Base-by-base conservation (phyloP, 2,797 vertebrate genomes). In the Gila robusta region DNA sequence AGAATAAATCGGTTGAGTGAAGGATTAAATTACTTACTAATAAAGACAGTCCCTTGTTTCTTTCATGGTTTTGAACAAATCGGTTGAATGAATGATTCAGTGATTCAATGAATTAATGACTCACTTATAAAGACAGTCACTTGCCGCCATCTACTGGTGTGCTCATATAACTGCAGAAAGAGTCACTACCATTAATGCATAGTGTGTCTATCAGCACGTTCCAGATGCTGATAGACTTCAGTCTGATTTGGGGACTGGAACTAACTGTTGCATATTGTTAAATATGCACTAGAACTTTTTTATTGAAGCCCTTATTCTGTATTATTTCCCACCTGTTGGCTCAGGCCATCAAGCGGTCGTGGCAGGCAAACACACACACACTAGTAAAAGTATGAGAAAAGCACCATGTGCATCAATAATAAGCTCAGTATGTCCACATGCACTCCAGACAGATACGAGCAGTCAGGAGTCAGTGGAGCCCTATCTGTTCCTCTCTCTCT, bases 371-470 rank as follows among this genome's bases (percentile, higher is more conserved):
- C 78, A 81, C 74, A 35, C 83, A 64, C 74, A 35, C 86, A 69
- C 66, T 71, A 77, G 23, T 84, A 80, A 71, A 74, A 87, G 78
- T 71, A 81, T 79, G 78, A 47, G 74, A 77, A 84, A 78, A 41
- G 47, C 84, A 72, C 69, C 56, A 70, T 44, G 32, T 71, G 82
- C 85, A 86, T 83, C 74, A 73, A 64, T 81, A 76, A 81, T 87
- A 81, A 81, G 72, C 72, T 70, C 47, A 56, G 28, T 66, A 41
- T 87, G 80, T 85, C 83, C 79, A 80, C 79, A 64, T 67, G 47
- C 82, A 21, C 87, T 72, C 12, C 86, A 85, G 88, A 85, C 83
- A 85, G 86, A 87, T 87, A 80, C 77, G 44, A 76, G 72, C 82
- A 86, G 73, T 87, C 72, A 81, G 71, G 64, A 87, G 72, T 70